Percentiles rank a stretch among this genome's conserved stretches.
Conservation (phyloP, 2,113 vertebrate species). For the Solea solea region DNA sequence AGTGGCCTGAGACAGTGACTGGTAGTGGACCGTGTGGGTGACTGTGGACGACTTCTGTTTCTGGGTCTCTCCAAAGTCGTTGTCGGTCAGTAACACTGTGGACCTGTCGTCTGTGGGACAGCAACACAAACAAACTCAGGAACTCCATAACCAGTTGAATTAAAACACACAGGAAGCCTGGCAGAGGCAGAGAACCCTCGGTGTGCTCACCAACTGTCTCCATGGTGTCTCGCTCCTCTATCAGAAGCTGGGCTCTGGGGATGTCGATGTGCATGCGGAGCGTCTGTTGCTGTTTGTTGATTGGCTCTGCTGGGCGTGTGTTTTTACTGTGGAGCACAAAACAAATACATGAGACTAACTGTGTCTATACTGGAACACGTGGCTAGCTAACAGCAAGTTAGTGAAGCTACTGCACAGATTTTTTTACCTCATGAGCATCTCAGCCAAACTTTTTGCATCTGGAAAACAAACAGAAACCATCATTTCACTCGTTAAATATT, state of each 20-base stretch:
- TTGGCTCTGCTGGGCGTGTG: constrained; percentile 93
- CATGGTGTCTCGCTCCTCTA: constrained; percentile 98
- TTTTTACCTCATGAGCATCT: constrained; percentile 99
- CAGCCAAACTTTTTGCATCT: constrained; percentile 99
- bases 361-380: neutral
- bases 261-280: constrained; percentile 99
- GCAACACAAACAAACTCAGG: constrained; percentile 2
- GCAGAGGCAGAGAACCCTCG: neutral
- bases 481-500: neutral
- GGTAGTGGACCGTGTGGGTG: constrained; percentile 97
- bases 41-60: constrained; percentile 98
- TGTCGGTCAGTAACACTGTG: constrained; percentile 93
- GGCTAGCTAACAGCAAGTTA: neutral
- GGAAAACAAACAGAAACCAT: constrained; percentile 64
- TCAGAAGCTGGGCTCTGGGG: constrained; percentile 95
- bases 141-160: neutral
- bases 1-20: constrained; percentile 95
- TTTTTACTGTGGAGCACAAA: constrained; percentile 88
- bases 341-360: neutral
- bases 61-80: constrained; percentile 95
- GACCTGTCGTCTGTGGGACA: constrained; percentile 90
- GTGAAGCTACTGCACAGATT: neutral
- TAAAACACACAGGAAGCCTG: neutral
- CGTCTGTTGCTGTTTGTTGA: constrained; percentile 97
- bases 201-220: constrained; percentile 91